Percentiles rank a stretch among this genome's conserved stretches.
These are phyloP conservation scores for Drosophila falleni DNA, from an alignment of 2,888 invertebrate genomes.

Conservation along the genomic window DNA sequence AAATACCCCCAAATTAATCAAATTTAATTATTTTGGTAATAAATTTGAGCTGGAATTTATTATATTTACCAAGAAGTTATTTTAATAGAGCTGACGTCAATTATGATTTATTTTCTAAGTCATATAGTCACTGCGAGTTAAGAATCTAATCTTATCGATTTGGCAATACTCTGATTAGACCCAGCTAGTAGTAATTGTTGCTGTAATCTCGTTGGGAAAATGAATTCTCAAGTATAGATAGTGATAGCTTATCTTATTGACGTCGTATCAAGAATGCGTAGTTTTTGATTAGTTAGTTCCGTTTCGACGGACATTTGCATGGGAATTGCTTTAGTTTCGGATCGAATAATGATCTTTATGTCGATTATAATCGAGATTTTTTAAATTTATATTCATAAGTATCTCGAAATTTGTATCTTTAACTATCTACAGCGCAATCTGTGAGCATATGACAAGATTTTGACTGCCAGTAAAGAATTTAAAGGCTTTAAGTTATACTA, in stretches of 20 bases:
- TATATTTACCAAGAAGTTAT: conserved; percentile 1
- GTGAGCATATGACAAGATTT: conserved; percentile 52
- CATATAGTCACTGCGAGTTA: conserved; percentile 4
- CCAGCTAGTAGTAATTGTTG: conserved; percentile 6
- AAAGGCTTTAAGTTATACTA: conserved; percentile 56
- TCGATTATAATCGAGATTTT: conserved; percentile 17
- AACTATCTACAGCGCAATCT: conserved; percentile 39
- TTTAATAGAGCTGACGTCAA: conserved; percentile 21
- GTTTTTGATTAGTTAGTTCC: conserved; percentile 32
- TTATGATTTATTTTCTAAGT: conserved; percentile 8
- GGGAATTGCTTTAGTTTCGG: conserved; percentile 5
- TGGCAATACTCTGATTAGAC: conserved; percentile 25
- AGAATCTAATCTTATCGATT: conserved; percentile 36
- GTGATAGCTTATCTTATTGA: conserved; percentile 10
- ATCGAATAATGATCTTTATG: background rate
- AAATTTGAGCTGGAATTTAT: background rate
- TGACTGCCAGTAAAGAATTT: conserved; percentile 51
- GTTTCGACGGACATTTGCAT: conserved; percentile 25
- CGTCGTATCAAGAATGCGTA: conserved; percentile 13
- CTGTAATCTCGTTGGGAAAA: conserved; percentile 13
- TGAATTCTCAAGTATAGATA: conserved; percentile 2
- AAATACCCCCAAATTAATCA: background rate
- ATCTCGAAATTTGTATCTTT: conserved; percentile 53
- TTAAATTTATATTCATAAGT: conserved; percentile 31
- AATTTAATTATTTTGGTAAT: background rate